Evolutionary conservation across 2,888 invertebrate species (phyloP), one percentile per base, ranked within the genome.

Genomic region (Leucozona laternaria): DNA sequence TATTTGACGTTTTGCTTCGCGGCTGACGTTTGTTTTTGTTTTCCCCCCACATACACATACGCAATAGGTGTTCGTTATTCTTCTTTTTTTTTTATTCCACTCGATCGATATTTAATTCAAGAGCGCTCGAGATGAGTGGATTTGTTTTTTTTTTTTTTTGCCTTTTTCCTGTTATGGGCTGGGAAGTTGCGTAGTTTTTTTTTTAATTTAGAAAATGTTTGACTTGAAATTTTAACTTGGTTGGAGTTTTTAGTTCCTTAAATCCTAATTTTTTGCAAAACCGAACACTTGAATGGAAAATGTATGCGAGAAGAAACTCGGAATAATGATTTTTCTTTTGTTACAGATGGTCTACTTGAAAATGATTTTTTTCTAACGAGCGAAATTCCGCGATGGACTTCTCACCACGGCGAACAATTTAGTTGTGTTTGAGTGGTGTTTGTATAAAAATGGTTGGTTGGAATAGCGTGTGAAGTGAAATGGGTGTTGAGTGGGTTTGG

Each of bases 91-190:
- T 43, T 45, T 20, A 34, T 28, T 75, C 28, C 34, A 64, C 81
- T 86, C 81, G 82, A 86, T 86, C 86, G 86, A 86, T 86, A 86
- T 77, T 86, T 82, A 79, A 82, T 86, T 82, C 78, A 79, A 82
- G 78, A 86, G 48, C 81, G 70, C 48, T 53, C 28, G 80, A 68
- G 68, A 45, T 73, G 71, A 68, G 80, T 80, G n/a, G 10, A 45
- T 66, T 64, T 62, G 45, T 40, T 58, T 72, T 72, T 40, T 71
- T 60, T n/a, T 73, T 28, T 45, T 10, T 34, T 66, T 72, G 31
- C 48, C n/a, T 64, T 66, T 64, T 80, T 70, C 50, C 77, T 85
- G 72, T 80, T 72, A 64, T 73, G 75, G 73, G 53, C 53, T 68
- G 50, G 77, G 73, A 75, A 80, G 85, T 85, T 77, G 84, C 84